Evolutionary conservation across 1,140 invertebrate species (phyloP), one percentile per base, ranked within the genome.

Genomic region (Eumaeus atala): DNA sequence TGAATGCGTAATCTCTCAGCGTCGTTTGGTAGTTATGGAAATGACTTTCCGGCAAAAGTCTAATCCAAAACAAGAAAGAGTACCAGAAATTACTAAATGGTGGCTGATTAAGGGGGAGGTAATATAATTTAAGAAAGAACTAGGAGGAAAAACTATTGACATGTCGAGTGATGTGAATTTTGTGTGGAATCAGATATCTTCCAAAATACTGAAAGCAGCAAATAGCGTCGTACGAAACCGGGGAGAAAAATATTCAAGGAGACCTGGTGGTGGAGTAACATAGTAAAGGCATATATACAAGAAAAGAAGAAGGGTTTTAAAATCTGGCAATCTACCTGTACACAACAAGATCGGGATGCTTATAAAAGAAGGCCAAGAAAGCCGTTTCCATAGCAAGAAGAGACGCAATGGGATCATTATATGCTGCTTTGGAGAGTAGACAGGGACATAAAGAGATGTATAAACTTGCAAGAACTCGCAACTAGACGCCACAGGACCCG

Each of bases 1-100:
- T 6, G 40, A 54, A 47, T 54, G 52, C 28, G 38, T 28, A 28
- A 28, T 28, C 21, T 28, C 21, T 3, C 21, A 28, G 21, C 21
- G 6, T 28, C 21, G 2, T 28, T 3, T 28, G 2, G 21, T 28
- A 28, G 9, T 11, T 40, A 11, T 21, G 17, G n/a, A 12, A 12
- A 38, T 17, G 35, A 16, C 28, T 4, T 37, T 37, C 11, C 33
- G 35, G 4, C 50, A 21, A 52, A 52, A 37, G 17, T 10, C 3
- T 9, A 38, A 18, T 38, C 7, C 16, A 6, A 12, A 17, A 14
- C 33, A 14, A 16, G 16, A 12, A 37, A 52, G 38, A 18, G 11
- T 16, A 3, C 35, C 34, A 3, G 50, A 52, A 14, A 36, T 37
- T 28, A 48, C 47, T n/a, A 52, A 52, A 11, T 52, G 35, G 50